Percentiles rank a stretch among this genome's conserved stretches.
These are phyloP conservation scores for Taenioides sp. DNA, from an alignment of 2,797 vertebrate species.

Conservation along the genomic window DNA sequence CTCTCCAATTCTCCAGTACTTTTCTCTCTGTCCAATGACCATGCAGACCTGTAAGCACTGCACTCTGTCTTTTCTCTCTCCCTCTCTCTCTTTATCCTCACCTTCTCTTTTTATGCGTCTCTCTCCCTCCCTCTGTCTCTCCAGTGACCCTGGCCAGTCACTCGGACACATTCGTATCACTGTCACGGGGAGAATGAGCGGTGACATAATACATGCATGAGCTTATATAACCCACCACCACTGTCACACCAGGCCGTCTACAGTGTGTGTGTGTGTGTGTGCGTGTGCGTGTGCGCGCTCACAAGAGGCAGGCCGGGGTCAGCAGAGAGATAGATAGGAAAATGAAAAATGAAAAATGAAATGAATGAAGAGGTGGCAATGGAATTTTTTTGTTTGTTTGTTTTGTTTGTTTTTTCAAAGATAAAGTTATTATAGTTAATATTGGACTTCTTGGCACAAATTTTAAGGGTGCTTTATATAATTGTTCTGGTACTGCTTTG, in stretches of 20 bases:
- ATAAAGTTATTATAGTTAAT: too few species aligned
- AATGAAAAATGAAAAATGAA: not conserved
- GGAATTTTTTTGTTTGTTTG: too few species aligned
- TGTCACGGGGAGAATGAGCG: not conserved
- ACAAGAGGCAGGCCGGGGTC: not conserved
- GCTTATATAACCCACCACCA: slow-evolving; percentile 6
- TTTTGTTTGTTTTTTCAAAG: too few species aligned
- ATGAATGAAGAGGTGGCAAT: not conserved
- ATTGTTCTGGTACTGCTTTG: too few species aligned
- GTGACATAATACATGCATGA: slow-evolving; percentile 14
- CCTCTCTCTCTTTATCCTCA: too few species aligned
- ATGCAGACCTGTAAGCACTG: slow-evolving; percentile 20
- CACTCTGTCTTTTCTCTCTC: not conserved
- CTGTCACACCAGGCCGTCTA: not conserved
- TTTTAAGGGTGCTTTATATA: too few species aligned
- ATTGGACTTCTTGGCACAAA: too few species aligned
- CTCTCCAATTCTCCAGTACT: too few species aligned
- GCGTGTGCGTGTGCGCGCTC: too few species aligned
- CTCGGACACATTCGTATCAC: slow-evolving; percentile 10
- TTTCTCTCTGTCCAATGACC: slow-evolving; percentile 5
- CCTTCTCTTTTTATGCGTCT: too few species aligned
- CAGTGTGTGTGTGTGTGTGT: not conserved
- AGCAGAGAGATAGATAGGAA: not conserved
- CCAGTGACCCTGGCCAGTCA: not conserved
- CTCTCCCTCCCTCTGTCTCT: too few species aligned